phyloP scores from a whole-genome alignment of 2,113 vertebrate species.

The Cavia porcellus region DNA sequence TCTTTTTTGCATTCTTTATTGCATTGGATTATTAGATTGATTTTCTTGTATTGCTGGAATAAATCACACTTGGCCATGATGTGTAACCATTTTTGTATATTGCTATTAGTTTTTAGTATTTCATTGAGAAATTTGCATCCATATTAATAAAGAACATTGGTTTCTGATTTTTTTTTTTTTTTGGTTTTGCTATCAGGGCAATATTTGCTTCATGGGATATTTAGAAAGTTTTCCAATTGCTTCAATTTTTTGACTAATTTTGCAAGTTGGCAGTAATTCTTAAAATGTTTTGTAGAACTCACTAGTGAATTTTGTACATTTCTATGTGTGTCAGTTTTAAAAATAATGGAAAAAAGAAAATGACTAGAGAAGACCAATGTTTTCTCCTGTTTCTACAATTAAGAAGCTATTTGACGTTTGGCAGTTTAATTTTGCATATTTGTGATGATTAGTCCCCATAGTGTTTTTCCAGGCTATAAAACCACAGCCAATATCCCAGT shows the following conservation, averaged over 20 bases:
- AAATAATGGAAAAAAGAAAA: constrained; percentile 4
- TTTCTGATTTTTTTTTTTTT: background rate
- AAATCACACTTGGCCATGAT: background rate
- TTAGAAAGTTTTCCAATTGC: background rate
- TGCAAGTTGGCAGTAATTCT: background rate
- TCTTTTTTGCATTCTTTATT: background rate
- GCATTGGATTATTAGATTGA: background rate
- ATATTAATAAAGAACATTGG: background rate
- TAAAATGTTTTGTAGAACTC: background rate
- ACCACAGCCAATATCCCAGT: constrained; percentile 34
- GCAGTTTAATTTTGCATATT: background rate
- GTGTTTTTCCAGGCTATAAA: background rate
- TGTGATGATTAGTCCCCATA: background rate
- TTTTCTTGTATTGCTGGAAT: background rate
- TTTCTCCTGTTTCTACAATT: background rate
- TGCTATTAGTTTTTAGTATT: background rate
- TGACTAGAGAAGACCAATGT: background rate
- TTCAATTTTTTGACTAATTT: background rate
- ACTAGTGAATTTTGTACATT: background rate
- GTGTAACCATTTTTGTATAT: background rate
- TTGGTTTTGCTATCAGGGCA: background rate
- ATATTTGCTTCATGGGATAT: background rate
- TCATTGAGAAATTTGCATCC: background rate
- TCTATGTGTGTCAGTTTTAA: constrained; percentile 25
- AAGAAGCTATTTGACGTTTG: background rate